These are phyloP conservation scores for Myopa testacea DNA, from an alignment of 2,888 invertebrate genomes.

Conservation along the genomic window DNA sequence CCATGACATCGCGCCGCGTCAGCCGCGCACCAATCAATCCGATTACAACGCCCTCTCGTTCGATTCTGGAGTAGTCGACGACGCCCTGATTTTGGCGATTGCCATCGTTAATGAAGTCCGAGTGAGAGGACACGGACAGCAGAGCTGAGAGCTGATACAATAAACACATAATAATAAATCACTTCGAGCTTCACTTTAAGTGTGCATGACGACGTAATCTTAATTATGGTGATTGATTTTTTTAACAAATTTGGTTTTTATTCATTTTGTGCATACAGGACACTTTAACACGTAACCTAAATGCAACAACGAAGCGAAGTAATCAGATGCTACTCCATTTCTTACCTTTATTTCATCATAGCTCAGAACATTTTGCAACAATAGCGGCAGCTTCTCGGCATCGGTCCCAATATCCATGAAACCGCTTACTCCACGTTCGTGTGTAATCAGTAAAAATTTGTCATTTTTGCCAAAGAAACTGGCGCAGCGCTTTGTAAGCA, in stretches of 20 bases:
- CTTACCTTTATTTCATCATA: slow-evolving; percentile 73
- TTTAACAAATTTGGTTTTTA: too few relatives aligned
- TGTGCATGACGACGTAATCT: too few relatives aligned
- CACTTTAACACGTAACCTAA: background rate
- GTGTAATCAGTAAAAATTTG: slow-evolving; percentile 67
- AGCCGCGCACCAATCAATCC: slow-evolving; percentile 70
- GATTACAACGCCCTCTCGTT: slow-evolving; percentile 70
- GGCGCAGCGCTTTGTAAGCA: slow-evolving; percentile 71
- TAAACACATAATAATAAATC: too few relatives aligned
- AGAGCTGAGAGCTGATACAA: slow-evolving; percentile 68
- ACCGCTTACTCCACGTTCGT: slow-evolving; percentile 68
- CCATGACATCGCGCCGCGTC: slow-evolving; percentile 69
- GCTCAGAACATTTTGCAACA: slow-evolving; percentile 70
- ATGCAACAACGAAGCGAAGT: background rate
- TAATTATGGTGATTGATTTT: too few relatives aligned
- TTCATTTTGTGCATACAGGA: background rate
- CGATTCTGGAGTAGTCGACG: slow-evolving; percentile 65
- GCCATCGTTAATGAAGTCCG: slow-evolving; percentile 73
- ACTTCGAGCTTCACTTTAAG: too few relatives aligned
- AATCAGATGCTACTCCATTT: background rate
- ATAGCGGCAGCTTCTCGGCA: slow-evolving; percentile 68
- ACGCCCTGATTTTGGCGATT: slow-evolving; percentile 71
- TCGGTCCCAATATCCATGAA: slow-evolving; percentile 71
- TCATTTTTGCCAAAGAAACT: slow-evolving; percentile 69
- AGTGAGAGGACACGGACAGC: slow-evolving; percentile 71